Percentiles rank a stretch among this genome's conserved stretches.
These are phyloP conservation scores for Peromyscus nudipes DNA, from an alignment of 2,797 vertebrate genomes.

Conservation along the genomic window DNA sequence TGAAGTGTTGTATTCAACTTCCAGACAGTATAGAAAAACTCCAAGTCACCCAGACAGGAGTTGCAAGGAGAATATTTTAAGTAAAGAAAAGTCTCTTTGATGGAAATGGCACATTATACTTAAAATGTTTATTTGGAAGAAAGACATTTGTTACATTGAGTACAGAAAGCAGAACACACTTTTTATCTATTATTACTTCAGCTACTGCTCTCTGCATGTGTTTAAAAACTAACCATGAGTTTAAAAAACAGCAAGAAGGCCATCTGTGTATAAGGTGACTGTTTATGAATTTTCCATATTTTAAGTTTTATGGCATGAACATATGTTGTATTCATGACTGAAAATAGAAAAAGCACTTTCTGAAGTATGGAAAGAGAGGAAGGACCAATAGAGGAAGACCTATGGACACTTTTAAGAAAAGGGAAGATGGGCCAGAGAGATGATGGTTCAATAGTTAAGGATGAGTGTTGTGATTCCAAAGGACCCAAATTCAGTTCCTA, in stretches of 20 bases:
- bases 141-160: neutral
- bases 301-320: neutral
- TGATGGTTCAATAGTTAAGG: neutral
- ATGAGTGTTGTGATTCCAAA: neutral
- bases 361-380: neutral
- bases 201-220: neutral
- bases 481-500: neutral
- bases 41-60: neutral
- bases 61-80: neutral
- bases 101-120: neutral
- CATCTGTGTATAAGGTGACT: neutral
- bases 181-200: neutral
- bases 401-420: neutral
- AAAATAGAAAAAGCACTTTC: conserved; percentile 24
- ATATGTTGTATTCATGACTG: neutral
- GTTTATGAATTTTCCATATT: neutral
- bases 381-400: neutral
- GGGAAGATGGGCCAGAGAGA: neutral
- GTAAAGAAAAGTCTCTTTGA: neutral
- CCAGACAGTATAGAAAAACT: neutral
- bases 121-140: conserved; percentile 1
- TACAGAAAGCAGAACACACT: neutral
- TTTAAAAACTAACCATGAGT: neutral
- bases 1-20: neutral
- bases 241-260: neutral